A percentile compares a stretch with the other conserved stretches of the same genome.
phyloP scores from a whole-genome alignment of 2,797 vertebrate genomes.

The Sphenodon punctatus region DNA sequence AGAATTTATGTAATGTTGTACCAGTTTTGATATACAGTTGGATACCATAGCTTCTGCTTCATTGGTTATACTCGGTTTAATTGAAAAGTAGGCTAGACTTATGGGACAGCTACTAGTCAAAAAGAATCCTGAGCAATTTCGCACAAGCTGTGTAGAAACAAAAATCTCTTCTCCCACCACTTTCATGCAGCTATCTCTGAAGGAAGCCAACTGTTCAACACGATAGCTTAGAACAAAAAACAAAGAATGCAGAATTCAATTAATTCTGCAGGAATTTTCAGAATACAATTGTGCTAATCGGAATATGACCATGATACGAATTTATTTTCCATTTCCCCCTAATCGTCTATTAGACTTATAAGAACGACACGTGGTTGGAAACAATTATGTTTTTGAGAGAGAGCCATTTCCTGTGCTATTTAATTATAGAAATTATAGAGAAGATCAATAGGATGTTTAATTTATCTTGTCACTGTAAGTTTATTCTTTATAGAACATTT shows the following conservation, averaged over 20 bases:
- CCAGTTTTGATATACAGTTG: background rate
- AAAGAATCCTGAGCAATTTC: background rate
- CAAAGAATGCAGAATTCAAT: background rate
- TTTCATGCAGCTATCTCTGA: background rate
- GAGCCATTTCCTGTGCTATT: too few species aligned
- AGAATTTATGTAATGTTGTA: background rate
- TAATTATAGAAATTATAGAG: background rate
- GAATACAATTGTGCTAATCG: background rate
- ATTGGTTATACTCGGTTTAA: background rate
- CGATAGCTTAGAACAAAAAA: background rate
- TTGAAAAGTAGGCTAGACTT: background rate
- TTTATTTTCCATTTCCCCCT: background rate
- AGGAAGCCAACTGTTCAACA: background rate
- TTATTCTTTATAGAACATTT: background rate
- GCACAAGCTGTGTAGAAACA: background rate
- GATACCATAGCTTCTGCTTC: background rate
- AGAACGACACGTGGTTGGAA: fast-evolving
- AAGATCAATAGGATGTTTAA: background rate
- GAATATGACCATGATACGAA: fast-evolving
- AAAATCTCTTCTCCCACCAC: background rate
- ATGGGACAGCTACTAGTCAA: background rate
- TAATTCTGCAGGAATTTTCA: background rate
- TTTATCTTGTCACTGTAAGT: background rate
- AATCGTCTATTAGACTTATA: background rate
- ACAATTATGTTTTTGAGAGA: too few species aligned